Evolutionary conservation across 1,140 invertebrate genomes (phyloP), one percentile per base, ranked within the genome.

Genomic region (Physella acuta): DNA sequence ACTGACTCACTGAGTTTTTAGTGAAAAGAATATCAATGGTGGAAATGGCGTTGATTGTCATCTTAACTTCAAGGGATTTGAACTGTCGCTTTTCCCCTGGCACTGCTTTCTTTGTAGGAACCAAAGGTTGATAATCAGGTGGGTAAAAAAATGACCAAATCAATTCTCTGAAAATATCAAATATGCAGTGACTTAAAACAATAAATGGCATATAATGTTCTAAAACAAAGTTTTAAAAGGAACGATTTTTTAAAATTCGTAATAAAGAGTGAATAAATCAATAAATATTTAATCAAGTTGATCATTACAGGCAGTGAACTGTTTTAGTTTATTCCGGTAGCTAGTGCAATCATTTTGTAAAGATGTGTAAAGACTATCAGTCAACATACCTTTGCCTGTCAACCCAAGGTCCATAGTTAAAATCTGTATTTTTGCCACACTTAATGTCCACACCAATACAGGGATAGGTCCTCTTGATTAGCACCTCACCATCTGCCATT

Each of bases 391-490:
- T 88, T 84, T 99, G 97, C 52, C 95, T 88, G 84, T 99, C 97
- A 5, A 95, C 95, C 96, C 96, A 99, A 3, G 97, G 96, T 1
- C 97, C 97, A 87, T 95, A 98, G 84, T 94, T 97, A 76, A 98
- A 95, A 81, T 98, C 94, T 51, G 97, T 99, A 30, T 92, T 95
- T 87, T 97, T 97, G 1, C 95, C 93, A 87, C 95, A 98, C 83
- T 96, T 96, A 26, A 98, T 93, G 83, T 97, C 94, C 3, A 97
- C 90, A 2, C 94, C 94, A 93, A 94, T 96, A 73, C 94, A 93
- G 0, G 95, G 95, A 20, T 93, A 93, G 70, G 93, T 92, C 20
- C 93, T 92, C 79, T 94, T 91, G 1, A 82, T 75, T 5, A 96
- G 92, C 60, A 94, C 90, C 84, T 97, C 94, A 0, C 95, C 95